Evolutionary conservation across 1,140 invertebrate genomes (phyloP), one percentile per base, ranked within the genome.

Genomic region (Trachymyrmex cornetzi): DNA sequence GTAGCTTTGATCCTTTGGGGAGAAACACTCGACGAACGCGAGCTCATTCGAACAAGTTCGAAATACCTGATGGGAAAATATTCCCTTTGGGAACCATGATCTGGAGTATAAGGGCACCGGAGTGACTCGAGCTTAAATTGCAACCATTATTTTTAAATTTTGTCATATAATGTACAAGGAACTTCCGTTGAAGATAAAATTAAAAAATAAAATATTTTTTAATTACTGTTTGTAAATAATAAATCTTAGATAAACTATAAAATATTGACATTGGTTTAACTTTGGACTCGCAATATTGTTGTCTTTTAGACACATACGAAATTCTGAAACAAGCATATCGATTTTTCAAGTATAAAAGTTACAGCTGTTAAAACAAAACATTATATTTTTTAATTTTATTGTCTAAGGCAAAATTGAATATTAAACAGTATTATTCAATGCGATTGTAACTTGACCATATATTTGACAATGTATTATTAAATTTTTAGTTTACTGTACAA

Each of bases 61-160:
- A 61, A 63, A 44, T 34, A 57, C 6, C 5, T 38, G 27, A 74
- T 27, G 27, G 38, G 69, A 75, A 84, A 74, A 84, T 84, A 84
- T 75, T 63, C 69, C 80, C 80, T 63, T 24, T 74, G 80, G 69
- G 44, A 75, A 14, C 11, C 38, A 61, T 34, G n/a, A 74, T 34
- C 55, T 61, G 7, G 5, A 61, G n/a, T 12, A 81, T 74, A 50
- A 84, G 5, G 9, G 27, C 69, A 74, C 24, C 16, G 2, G 12
- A 34, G 6, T 19, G 55, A 19, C 24, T 12, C 2, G 24, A 74
- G 38, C 53, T 24, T 59, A 63, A 63, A 61, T 50, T 84, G 69
- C 69, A 30, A 48, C 9, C 34, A 14, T 81, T 69, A 71, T 55
- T 69, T 81, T 81, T 57, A 81, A 55, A 71, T 38, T 55, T 80